Evolutionary conservation across 2,888 invertebrate species (phyloP).

Genomic region (Scotopteryx bipunctaria): DNA sequence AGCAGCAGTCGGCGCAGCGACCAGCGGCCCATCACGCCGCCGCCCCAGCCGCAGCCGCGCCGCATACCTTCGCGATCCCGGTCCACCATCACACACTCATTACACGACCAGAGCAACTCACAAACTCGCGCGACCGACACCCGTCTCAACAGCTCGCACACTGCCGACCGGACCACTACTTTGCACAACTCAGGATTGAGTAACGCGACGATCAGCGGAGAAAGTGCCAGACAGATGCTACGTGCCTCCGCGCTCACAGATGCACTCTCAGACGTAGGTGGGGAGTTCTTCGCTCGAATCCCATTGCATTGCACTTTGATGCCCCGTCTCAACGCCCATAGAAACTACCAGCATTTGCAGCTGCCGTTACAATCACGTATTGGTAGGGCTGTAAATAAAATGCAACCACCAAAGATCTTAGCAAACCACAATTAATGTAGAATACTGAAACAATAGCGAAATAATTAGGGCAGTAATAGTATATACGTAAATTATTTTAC

Average conservation of each 20-base stretch:
- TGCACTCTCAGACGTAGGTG: constrained; percentile 54
- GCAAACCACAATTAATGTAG: too few relatives aligned
- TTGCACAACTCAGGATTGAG: constrained; percentile 69
- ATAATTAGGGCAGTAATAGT: too few relatives aligned
- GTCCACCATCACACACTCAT: constrained; percentile 76
- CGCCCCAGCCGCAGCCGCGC: constrained; percentile 75
- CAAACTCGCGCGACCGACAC: constrained; percentile 51
- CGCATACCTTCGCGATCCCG: constrained; percentile 72
- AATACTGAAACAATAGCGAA: too few relatives aligned
- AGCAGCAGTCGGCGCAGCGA: constrained; percentile 87
- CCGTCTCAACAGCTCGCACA: constrained; percentile 49
- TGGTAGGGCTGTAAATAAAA: too few relatives aligned
- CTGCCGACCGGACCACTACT: constrained; percentile 54
- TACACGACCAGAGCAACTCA: constrained; percentile 42
- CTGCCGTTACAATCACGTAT: constrained; percentile 1
- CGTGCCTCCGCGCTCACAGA: constrained; percentile 55
- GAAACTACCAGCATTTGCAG: constrained; percentile 2
- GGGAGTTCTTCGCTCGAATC: constrained; percentile 53
- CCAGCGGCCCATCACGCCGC: constrained; percentile 82
- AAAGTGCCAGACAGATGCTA: constrained; percentile 67
- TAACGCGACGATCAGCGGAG: constrained; percentile 74
- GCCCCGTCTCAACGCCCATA: background rate
- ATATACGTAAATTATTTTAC: background rate
- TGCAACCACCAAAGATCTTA: background rate
- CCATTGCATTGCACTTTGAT: constrained; percentile 8